Percentiles rank a stretch among this genome's conserved stretches.
Evolutionary conservation across 2,113 vertebrate genomes (phyloP).

Genomic region (Prinia subflava): DNA sequence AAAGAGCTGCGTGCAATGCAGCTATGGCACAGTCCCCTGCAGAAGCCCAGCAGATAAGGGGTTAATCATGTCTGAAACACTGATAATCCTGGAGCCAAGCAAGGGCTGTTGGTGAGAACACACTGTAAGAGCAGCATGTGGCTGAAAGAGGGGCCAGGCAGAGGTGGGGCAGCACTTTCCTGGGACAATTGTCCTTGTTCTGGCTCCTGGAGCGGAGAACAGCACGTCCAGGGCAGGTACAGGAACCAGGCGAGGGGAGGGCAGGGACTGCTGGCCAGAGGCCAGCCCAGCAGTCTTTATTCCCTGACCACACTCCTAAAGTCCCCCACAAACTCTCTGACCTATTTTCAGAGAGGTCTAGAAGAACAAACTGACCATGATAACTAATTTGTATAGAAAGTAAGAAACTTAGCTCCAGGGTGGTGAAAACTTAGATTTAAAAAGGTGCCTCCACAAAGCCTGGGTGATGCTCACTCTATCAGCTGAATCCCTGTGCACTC

Average conservation of each 20-base stretch:
- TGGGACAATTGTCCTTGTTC: background rate
- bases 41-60: background rate
- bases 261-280: background rate
- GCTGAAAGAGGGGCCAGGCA: background rate
- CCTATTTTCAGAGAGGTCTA: background rate
- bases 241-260: background rate
- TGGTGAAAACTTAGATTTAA: background rate
- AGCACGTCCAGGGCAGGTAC: background rate
- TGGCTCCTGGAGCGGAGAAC: background rate
- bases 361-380: background rate
- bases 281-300: background rate
- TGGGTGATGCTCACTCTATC: background rate
- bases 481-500: background rate
- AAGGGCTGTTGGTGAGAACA: background rate
- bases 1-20: background rate
- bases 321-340: background rate
- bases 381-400: background rate
- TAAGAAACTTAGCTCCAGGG: background rate
- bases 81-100: fast-evolving
- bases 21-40: background rate
- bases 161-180: background rate
- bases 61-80: background rate
- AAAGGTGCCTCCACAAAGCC: background rate
- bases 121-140: background rate
- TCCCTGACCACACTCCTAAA: background rate